Percentiles rank a stretch among this genome's conserved stretches.
phyloP scores from a whole-genome alignment of 1,140 invertebrate species.

The Camponotus pennsylvanicus region DNA sequence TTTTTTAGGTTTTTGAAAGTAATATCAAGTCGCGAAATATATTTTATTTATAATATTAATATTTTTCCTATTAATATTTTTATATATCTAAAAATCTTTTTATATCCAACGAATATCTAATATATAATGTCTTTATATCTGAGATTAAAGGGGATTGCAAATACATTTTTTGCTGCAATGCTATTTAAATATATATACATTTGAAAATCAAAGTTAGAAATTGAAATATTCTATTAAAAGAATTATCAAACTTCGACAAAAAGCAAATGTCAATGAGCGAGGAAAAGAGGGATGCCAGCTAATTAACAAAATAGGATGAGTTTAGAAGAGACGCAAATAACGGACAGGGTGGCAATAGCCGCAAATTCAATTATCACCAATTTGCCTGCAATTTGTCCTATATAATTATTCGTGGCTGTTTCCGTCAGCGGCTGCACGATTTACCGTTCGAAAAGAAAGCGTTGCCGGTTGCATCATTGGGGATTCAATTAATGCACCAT shows the following conservation, averaged over 20 bases:
- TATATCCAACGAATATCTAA: background rate
- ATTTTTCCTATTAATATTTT: background rate
- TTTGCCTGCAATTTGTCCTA: constrained; percentile 33
- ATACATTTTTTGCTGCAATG: no score
- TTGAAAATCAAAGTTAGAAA: no score
- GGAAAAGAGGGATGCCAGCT: background rate
- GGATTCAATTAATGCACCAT: constrained; percentile 42
- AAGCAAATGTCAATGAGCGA: background rate
- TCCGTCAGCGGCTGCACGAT: background rate
- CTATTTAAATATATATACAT: background rate
- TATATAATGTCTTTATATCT: no score
- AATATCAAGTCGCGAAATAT: background rate
- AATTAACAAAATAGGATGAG: constrained; percentile 11
- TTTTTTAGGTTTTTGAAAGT: background rate
- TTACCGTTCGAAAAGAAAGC: constrained; percentile 42
- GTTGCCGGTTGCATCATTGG: constrained; percentile 23
- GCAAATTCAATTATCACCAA: constrained; percentile 41
- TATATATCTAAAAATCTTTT: background rate
- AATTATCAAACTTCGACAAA: background rate
- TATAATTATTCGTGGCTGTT: constrained; percentile 41
- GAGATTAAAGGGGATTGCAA: no score
- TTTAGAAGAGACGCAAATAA: constrained; percentile 44
- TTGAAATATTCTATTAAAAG: no score
- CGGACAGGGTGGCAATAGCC: constrained; percentile 34
- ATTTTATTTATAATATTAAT: background rate